Percentiles rank a stretch among this genome's conserved stretches.
Conservation (phyloP, 2,113 vertebrate genomes). For the Coturnix japonica region DNA sequence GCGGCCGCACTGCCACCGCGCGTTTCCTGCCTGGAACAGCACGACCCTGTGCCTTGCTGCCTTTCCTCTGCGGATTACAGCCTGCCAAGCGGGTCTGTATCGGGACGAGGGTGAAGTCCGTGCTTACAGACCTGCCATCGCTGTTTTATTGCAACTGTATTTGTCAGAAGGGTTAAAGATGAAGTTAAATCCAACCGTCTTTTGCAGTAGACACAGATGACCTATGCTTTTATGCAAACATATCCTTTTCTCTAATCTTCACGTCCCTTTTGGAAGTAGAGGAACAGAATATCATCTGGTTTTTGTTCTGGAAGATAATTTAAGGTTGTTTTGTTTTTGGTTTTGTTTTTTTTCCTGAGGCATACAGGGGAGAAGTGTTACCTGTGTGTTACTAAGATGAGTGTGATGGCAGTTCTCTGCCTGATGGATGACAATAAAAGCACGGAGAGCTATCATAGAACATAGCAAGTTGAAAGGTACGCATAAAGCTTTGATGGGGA, state of each 20-base stretch:
- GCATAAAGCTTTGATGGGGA: fast-evolving
- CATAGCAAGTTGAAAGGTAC: too few relatives aligned
- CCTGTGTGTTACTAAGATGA: neutral
- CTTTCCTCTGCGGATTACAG: fast-evolving
- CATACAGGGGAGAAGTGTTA: neutral
- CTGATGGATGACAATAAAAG: neutral
- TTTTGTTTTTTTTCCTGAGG: neutral
- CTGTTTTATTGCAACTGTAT: neutral
- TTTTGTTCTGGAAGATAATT: neutral
- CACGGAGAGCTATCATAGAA: neutral
- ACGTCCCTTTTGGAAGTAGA: neutral
- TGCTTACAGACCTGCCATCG: neutral
- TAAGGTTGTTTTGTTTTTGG: neutral
- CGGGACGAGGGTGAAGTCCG: fast-evolving
- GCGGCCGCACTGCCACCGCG: constrained; percentile 24
- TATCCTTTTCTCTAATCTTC: fast-evolving
- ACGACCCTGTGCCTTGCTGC: fast-evolving
- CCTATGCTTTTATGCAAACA: neutral
- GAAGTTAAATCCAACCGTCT: neutral
- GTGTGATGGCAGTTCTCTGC: neutral
- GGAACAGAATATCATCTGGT: neutral
- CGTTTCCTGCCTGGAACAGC: neutral
- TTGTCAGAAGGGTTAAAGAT: neutral
- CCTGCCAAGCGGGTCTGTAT: fast-evolving
- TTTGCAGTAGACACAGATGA: neutral